Conservation (phyloP, 2,888 invertebrate species). For the Agriopis marginaria region DNA sequence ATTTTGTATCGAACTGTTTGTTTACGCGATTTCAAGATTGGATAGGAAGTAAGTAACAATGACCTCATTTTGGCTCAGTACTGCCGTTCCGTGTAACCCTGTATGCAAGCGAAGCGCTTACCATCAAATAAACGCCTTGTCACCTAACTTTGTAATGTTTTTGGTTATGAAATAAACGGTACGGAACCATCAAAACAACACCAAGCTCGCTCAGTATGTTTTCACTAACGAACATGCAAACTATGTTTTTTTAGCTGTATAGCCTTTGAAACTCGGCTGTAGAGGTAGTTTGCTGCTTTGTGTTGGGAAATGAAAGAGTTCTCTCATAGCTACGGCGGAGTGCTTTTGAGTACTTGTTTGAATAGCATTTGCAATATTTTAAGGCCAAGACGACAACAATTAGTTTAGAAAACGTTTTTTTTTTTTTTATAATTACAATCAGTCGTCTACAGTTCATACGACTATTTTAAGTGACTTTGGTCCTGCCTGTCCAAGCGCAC, state of each 20-base stretch:
- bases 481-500: no score
- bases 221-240: conserved; percentile 21
- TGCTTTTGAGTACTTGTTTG: conserved; percentile 8
- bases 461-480: no score
- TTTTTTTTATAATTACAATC: no score
- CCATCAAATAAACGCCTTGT: no score
- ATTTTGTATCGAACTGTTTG: no score
- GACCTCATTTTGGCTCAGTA: no score
- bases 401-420: background rate
- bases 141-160: no score
- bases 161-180: background rate
- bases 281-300: conserved; percentile 15
- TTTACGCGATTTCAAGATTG: no score
- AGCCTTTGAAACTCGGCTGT: conserved; percentile 13
- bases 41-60: no score
- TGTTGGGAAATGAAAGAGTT: conserved; percentile 23
- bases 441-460: no score
- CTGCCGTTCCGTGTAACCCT: no score
- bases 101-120: no score
- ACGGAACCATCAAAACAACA: conserved; percentile 19
- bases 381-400: conserved; percentile 2
- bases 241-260: conserved; percentile 9
- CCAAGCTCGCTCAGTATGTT: background rate
- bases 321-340: background rate
- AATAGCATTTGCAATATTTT: background rate